These are phyloP conservation scores for Heterochromis multidens DNA, from an alignment of 2,113 vertebrate genomes.

Conservation along the genomic window DNA sequence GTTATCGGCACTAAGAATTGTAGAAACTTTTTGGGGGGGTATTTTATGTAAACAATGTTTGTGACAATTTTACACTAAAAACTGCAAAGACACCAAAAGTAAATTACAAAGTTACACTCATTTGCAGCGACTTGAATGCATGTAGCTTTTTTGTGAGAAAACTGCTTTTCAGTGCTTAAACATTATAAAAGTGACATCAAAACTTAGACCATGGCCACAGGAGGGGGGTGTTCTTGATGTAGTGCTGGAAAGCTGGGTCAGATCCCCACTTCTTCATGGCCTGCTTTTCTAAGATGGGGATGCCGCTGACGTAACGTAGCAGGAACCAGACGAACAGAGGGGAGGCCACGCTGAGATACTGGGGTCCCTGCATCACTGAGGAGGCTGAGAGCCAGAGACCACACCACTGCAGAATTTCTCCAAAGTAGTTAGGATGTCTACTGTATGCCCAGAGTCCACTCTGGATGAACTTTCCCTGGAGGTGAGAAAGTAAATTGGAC, in stretches of 20 bases:
- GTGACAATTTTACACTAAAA: background rate
- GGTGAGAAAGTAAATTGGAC: background rate
- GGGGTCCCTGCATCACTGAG: slow-evolving; percentile 70
- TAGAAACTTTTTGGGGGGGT: background rate
- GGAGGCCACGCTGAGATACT: slow-evolving; percentile 72
- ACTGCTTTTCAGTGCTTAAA: background rate
- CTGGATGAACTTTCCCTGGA: slow-evolving; percentile 80
- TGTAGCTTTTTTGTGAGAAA: background rate
- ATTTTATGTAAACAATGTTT: background rate
- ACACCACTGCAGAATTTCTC: slow-evolving; percentile 82
- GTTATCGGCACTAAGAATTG: background rate
- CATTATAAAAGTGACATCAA: slow-evolving; percentile 9
- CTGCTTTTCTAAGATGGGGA: slow-evolving; percentile 79
- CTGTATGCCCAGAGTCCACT: slow-evolving; percentile 80
- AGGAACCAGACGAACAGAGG: slow-evolving; percentile 81
- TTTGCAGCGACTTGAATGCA: background rate
- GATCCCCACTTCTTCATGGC: slow-evolving; percentile 76
- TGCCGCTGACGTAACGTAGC: slow-evolving; percentile 74
- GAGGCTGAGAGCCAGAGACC: slow-evolving; percentile 80
- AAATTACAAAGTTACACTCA: background rate
- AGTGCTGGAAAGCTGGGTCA: slow-evolving; percentile 69
- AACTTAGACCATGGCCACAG: slow-evolving; percentile 73
- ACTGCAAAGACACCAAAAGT: background rate
- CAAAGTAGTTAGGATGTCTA: slow-evolving; percentile 81
- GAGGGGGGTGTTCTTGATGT: slow-evolving; percentile 75